Base-by-base conservation (phyloP, 1,140 invertebrate genomes). In the Zaprionus nigranus region DNA sequence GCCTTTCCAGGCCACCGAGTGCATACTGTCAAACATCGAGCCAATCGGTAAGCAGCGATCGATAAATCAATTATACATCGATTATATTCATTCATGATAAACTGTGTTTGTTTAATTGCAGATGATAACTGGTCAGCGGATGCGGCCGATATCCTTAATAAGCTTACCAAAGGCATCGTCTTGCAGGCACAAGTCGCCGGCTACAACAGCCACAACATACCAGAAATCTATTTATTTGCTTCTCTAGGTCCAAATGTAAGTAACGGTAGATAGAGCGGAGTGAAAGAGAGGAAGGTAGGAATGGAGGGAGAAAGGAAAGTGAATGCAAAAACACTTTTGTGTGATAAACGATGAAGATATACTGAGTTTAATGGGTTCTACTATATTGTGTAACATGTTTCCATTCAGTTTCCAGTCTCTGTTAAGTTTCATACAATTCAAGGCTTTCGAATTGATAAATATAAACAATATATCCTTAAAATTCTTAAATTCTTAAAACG, bases 1-100 rank as follows among this genome's bases (percentile, higher is more conserved):
- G 83, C 98, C 98, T 20, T 99, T 99, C 94, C 98, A 99, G 95
- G 97, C 98, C 53, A 96, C 97, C 40, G 98, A 99, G 94, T 98
- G 98, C 90, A 96, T 96, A 91, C 93, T 99, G 85, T 97, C 97
- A 11, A 96, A 98, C 93, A 94, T 99, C 66, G 95, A 95, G 93
- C 97, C 98, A 53, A 94, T 95, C 56, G 95, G 96, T 93, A 95
- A 97, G 96, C 61, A 36, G 4, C n/a, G 3, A 13, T 26, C n/a
- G n/a, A n/a, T 26, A 7, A 9, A 26, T n/a, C 30, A 11, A 34
- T 34, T 34, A 34, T 34, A 3, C 11, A 34, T 11, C 0, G 2
- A 11, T 34, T 11, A 3, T 34, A 34, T 34, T n/a, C n/a, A 3
- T 34, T 26, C 24, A 34, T 56, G 30, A 15, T 30, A 26, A n/a